Percentiles rank a stretch among this genome's conserved stretches.
Evolutionary conservation across 2,113 vertebrate genomes (phyloP).

Genomic region (Pluvianellus socialis): DNA sequence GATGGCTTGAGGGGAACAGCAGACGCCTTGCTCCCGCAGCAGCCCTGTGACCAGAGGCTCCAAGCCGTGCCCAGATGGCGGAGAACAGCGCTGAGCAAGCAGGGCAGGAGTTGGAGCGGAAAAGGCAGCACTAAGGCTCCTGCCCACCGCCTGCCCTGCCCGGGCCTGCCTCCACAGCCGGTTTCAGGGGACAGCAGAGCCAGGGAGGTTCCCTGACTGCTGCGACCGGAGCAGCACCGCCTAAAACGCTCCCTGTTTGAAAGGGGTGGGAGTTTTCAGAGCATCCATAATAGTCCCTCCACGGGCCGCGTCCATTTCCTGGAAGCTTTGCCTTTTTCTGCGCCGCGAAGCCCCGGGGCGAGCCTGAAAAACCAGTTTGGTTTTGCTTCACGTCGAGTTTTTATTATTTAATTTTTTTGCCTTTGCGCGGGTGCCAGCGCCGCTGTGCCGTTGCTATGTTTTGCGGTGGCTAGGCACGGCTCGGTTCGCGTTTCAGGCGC

Average conservation of each 20-base stretch:
- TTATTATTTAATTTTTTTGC: neutral
- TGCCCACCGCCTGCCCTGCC: neutral
- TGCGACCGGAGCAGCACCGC: neutral
- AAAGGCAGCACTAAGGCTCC: neutral
- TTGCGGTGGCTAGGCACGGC: constrained; percentile 8
- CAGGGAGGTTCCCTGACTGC: neutral
- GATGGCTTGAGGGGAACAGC: neutral
- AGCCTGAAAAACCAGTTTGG: constrained; percentile 33
- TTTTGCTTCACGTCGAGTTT: neutral
- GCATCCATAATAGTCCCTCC: neutral
- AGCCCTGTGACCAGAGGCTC: neutral
- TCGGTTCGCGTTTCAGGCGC: constrained; percentile 50
- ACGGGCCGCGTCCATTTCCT: neutral
- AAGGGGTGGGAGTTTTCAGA: neutral
- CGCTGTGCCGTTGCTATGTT: constrained; percentile 74
- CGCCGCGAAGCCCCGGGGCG: neutral
- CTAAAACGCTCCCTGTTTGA: neutral
- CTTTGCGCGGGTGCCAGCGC: neutral
- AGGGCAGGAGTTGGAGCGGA: neutral
- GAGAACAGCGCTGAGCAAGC: neutral
- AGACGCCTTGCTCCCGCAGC: neutral
- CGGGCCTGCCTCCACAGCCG: neutral
- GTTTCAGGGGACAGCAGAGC: neutral
- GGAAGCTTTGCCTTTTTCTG: neutral
- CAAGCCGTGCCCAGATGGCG: rapidly evolving